Evolutionary conservation across 1,140 invertebrate genomes (phyloP), one percentile per base, ranked within the genome.

Genomic region (Trinorchestia longiramus): DNA sequence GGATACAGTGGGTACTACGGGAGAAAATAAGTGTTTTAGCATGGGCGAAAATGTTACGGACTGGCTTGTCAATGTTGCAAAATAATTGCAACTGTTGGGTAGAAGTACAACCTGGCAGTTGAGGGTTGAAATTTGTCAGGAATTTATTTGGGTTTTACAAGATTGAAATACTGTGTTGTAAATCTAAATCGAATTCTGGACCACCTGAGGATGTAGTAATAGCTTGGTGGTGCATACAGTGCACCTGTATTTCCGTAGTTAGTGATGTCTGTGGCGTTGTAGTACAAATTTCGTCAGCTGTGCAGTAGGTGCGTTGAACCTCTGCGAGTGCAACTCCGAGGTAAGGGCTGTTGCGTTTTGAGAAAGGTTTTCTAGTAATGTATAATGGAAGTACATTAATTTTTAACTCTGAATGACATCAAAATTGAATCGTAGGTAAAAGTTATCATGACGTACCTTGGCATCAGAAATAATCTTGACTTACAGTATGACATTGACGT

Each of bases 1-100:
- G 41, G 95, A 45, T 95, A 91, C 77, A 47, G 95, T 43, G 43
- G 95, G 4, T 95, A 95, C 87, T 94, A 94, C 43, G 92, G 92
- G 6, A 94, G 92, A 45, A 94, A 94, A 44, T 94, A 94, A n/a
- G 47, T 36, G 62, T 1, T 77, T 11, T 36, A 28, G 62, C 28
- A 36, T 77, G 8, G 47, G 19, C 36, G 11, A 36, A 36, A 77
- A 3, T 77, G 62, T 15, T 28, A 77, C 3, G 28, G 36, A 77
- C 1, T 77, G 62, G 11, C 62, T 77, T 77, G 15, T 36, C 62
- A 53, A 8, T 8, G 6, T 53, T 53, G 47, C 47, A 53, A 53
- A 53, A 53, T 8, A 53, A 19, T 53, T 6, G 47, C 47, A 53
- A 53, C 6, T 53, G 6, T n/a, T n/a, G n/a, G 6, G 19, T 53